Evolutionary conservation across 64 coral and sea anemone genomes (phyloP).

Genomic region (Montipora cactus): DNA sequence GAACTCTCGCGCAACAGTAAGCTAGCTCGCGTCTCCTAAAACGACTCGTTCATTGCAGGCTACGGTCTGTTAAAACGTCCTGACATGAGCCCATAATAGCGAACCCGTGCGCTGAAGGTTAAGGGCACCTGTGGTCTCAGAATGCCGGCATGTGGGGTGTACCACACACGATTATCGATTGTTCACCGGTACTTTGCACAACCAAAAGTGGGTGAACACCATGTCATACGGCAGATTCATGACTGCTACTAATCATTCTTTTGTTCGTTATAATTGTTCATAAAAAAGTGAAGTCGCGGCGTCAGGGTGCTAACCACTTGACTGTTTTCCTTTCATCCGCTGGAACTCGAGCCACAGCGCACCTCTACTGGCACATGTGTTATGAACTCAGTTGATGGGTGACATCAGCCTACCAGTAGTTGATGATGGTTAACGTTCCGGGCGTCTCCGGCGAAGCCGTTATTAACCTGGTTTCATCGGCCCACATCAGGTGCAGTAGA

Average conservation of each 20-base stretch:
- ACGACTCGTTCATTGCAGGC: too few species aligned
- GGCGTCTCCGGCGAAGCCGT: constrained; percentile 74
- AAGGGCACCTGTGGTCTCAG: not conserved
- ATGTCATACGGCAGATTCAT: too few species aligned
- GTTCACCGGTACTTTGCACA: too few species aligned
- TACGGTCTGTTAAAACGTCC: too few species aligned
- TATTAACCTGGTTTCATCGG: constrained; percentile 68
- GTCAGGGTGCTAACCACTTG: not conserved
- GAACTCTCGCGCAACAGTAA: too few species aligned
- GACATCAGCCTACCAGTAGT: constrained; percentile 54
- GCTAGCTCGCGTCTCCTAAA: too few species aligned
- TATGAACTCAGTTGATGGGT: too few species aligned
- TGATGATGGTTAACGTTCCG: constrained; percentile 74
- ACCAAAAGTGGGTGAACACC: too few species aligned
- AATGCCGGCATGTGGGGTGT: not conserved
- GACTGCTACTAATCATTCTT: too few species aligned
- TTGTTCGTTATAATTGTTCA: too few species aligned
- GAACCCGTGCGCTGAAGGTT: too few species aligned
- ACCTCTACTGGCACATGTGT: not conserved
- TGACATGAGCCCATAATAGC: too few species aligned
- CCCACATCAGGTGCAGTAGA: constrained; percentile 67
- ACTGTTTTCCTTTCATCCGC: not conserved
- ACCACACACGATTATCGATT: not conserved
- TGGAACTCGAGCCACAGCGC: not conserved
- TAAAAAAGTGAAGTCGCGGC: not conserved